These are phyloP conservation scores for Hypomecis punctinalis DNA, from an alignment of 2,888 invertebrate genomes.

Conservation along the genomic window DNA sequence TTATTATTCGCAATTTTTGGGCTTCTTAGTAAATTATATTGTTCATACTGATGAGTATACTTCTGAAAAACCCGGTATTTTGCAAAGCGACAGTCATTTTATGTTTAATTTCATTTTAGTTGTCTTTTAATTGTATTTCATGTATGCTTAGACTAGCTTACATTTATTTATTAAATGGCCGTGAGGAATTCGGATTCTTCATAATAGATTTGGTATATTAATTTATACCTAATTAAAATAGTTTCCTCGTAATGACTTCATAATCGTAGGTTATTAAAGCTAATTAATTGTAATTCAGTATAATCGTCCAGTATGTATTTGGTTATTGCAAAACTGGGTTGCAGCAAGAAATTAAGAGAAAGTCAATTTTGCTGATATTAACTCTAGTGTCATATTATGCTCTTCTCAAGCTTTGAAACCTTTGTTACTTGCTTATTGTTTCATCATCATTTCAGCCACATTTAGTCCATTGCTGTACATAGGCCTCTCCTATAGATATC, in stretches of 20 bases:
- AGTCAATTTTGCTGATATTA: neutral
- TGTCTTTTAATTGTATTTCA: too few species aligned
- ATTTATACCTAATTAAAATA: constrained; percentile 15
- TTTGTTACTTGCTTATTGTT: too few species aligned
- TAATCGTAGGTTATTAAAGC: neutral
- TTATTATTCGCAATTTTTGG: too few species aligned
- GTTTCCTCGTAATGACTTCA: constrained; percentile 1
- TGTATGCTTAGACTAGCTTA: neutral
- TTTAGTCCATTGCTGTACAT: too few species aligned
- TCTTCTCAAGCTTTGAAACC: neutral
- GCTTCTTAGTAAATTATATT: too few species aligned
- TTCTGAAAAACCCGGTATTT: too few species aligned
- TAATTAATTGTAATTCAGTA: neutral
- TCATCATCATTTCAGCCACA: too few species aligned
- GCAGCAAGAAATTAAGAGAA: too few species aligned
- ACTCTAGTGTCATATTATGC: neutral
- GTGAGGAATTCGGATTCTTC: constrained; percentile 3
- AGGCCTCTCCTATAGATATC: too few species aligned
- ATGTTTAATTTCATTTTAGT: neutral
- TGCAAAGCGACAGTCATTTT: too few species aligned
- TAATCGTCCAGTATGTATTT: neutral
- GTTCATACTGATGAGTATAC: too few species aligned
- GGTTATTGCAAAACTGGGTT: too few species aligned
- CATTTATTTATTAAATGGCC: neutral
- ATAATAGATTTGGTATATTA: neutral